Evolutionary conservation across 2,888 invertebrate genomes (phyloP), one percentile per base, ranked within the genome.

Genomic region (Eumacrocentrus americanus): DNA sequence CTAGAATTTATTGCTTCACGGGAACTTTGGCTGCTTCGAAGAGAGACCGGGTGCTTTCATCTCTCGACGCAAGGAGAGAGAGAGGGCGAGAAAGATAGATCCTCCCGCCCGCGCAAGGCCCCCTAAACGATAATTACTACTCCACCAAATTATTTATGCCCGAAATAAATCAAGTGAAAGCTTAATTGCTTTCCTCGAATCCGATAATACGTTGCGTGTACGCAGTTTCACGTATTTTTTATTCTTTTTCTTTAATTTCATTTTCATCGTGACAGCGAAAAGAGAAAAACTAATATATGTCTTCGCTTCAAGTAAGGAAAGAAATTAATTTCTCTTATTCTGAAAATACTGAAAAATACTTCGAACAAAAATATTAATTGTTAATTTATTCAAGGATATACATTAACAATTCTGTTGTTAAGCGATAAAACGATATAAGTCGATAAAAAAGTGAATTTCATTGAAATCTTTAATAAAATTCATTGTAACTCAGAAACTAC

Each of bases 131-230:
- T 78, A 78, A 78, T 78, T 78, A 78, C 77, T 75, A 74, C 75
- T 76, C 75, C 77, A 77, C 74, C 74, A 75, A 76, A 78, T 78
- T 78, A 78, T 78, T 78, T 78, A 78, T 78, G 75, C 72, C 73
- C 67, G 61, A 71, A 71, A 78, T 78, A 78, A 78, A 78, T 78
- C 76, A 78, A 69, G 70, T 70, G 71, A 74, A 72, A 75, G 71
- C 73, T 75, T 76, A 77, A 78, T 78, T 78, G 75, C 76, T 73
- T 75, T 72, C 70, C 75, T 69, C 62, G 59, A 64, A 65, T 65
- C 66, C 67, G 67, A 68, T 68, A 66, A 67, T 63, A 61, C 67
- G 57, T 69, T 63, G 68, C 66, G 65, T 61, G 62, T 64, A 61
- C 62, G 63, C 68, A 64, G 67, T 67, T 69, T 62, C 58, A 64